A percentile compares a stretch with the other conserved stretches of the same genome.
Evolutionary conservation across 2,113 vertebrate genomes (phyloP).

Genomic region (Rhinopomastus cyanomelas): DNA sequence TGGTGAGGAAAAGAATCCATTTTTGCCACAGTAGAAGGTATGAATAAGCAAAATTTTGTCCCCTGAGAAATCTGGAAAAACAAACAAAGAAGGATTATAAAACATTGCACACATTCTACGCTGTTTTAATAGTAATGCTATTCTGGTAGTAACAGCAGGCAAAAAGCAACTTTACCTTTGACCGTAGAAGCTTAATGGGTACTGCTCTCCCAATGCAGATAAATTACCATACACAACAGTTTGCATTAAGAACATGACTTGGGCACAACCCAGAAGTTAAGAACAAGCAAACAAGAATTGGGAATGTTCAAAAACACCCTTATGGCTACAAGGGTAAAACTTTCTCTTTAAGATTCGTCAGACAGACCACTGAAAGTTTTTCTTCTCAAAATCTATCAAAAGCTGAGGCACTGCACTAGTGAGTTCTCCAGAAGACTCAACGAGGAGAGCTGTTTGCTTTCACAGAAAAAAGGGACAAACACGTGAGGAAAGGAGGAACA

Average conservation of each 20-base stretch:
- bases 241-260: not conserved
- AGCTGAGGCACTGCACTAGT: not conserved
- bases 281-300: not conserved
- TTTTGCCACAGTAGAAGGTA: constrained; percentile 54
- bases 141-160: not conserved
- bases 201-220: not conserved
- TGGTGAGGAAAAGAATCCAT: constrained; percentile 59
- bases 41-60: constrained; percentile 46
- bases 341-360: not conserved
- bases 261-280: not conserved
- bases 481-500: not conserved
- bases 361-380: not conserved
- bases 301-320: not conserved
- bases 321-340: not conserved
- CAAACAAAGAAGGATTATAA: not conserved
- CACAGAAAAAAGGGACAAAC: not conserved
- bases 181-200: not conserved
- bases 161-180: not conserved
- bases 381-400: not conserved
- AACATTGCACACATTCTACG: not conserved
- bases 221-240: not conserved
- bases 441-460: not conserved
- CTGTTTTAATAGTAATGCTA: not conserved
- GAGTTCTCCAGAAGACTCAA: not conserved
- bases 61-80: constrained; percentile 69